A percentile compares a stretch with the other conserved stretches of the same genome.
Evolutionary conservation across 2,797 vertebrate genomes (phyloP).

Genomic region (Peromyscus attwateri): DNA sequence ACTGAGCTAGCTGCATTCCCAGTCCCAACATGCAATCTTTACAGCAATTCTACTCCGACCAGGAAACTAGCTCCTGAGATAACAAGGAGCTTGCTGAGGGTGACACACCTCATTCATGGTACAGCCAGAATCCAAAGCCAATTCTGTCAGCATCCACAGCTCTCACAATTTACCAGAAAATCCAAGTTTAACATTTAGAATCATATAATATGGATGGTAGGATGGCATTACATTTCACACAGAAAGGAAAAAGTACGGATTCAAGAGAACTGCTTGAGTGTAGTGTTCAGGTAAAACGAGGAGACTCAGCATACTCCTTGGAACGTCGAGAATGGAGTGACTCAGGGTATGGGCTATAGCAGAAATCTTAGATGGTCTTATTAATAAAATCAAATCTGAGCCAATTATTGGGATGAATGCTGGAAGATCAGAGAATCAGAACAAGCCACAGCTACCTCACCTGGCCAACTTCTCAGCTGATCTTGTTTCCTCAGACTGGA

Average conservation of each 20-base stretch:
- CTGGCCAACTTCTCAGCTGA: too few relatives aligned
- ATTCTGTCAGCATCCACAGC: neutral
- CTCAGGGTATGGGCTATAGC: neutral
- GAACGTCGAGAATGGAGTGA: neutral
- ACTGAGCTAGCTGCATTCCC: too few relatives aligned
- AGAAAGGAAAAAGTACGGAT: neutral
- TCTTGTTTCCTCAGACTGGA: too few relatives aligned
- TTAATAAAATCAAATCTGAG: too few relatives aligned
- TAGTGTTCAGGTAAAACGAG: neutral
- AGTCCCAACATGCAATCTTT: neutral
- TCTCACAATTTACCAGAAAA: neutral
- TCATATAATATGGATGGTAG: neutral
- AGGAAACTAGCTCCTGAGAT: slow-evolving; percentile 5
- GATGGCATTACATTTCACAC: neutral
- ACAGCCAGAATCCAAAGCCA: neutral
- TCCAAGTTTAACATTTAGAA: slow-evolving; percentile 6
- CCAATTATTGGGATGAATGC: too few relatives aligned
- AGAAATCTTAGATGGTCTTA: too few relatives aligned
- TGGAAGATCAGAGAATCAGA: too few relatives aligned
- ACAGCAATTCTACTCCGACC: neutral
- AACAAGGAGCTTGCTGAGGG: neutral
- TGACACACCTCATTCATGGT: neutral
- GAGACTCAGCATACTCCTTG: neutral
- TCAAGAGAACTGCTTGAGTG: neutral
- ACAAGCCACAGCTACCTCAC: too few relatives aligned